These are phyloP conservation scores for Thelaira solivaga DNA, from an alignment of 2,888 invertebrate species.

Conservation along the genomic window DNA sequence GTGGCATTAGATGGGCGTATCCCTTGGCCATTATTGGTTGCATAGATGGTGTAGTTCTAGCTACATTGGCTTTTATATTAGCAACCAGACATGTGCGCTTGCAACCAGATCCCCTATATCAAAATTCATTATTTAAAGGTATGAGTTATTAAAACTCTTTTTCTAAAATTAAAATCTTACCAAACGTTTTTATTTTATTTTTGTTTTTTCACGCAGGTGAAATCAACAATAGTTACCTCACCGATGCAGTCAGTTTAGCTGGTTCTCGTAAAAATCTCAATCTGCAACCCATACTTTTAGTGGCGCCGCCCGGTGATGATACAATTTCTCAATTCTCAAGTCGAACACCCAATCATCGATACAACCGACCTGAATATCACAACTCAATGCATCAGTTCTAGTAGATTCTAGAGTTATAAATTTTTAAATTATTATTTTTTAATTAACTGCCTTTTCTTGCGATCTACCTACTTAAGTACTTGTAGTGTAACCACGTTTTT, in stretches of 20 bases:
- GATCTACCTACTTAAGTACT: no score
- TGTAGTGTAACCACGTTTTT: background rate
- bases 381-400: slow-evolving; percentile 85
- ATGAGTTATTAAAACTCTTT: slow-evolving; percentile 20
- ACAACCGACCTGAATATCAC: slow-evolving; percentile 79
- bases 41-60: slow-evolving; percentile 74
- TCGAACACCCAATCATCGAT: slow-evolving; percentile 81
- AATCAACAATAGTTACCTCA: slow-evolving; percentile 91
- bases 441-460: slow-evolving; percentile 44
- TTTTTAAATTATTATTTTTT: slow-evolving; percentile 4
- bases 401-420: slow-evolving; percentile 55
- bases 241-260: slow-evolving; percentile 89
- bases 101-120: slow-evolving; percentile 87
- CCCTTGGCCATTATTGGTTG: slow-evolving; percentile 90
- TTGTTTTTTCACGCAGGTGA: slow-evolving; percentile 83
- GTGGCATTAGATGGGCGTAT: slow-evolving; percentile 95
- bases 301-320: slow-evolving; percentile 78
- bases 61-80: slow-evolving; percentile 94
- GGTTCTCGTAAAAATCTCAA: slow-evolving; percentile 92
- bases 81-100: slow-evolving; percentile 92
- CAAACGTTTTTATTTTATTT: background rate
- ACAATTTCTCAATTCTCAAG: slow-evolving; percentile 89
- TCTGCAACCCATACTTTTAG: slow-evolving; percentile 89
- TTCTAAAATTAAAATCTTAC: background rate
- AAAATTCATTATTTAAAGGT: slow-evolving; percentile 85